Percentiles rank a stretch among this genome's conserved stretches.
Conservation (phyloP, 1,140 invertebrate genomes). For the Paralvinella palmiformis region DNA sequence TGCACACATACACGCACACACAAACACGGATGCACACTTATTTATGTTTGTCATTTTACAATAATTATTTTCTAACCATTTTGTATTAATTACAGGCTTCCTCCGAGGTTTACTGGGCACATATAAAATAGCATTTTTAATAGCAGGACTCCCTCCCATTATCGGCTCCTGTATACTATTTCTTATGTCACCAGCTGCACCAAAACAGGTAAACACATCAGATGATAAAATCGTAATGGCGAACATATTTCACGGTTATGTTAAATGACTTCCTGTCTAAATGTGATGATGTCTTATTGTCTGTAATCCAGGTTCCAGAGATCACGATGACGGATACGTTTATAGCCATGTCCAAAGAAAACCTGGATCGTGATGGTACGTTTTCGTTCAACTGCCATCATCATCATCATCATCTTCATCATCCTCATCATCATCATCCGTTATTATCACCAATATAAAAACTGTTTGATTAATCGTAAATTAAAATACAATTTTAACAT, state of each 20-base stretch:
- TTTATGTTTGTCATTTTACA: not conserved
- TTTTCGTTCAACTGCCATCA: not conserved
- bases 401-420: too few relatives aligned
- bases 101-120: constrained; percentile 55
- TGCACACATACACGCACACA: not conserved
- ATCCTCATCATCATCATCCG: too few relatives aligned
- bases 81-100: constrained; percentile 50
- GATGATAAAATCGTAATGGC: not conserved
- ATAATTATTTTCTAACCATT: not conserved
- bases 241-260: not conserved
- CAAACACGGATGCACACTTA: not conserved
- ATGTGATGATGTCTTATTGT: not conserved
- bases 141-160: constrained; percentile 78
- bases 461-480: too few relatives aligned
- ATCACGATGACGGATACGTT: not conserved
- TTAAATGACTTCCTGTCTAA: not conserved
- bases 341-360: not conserved
- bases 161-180: constrained; percentile 72
- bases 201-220: not conserved
- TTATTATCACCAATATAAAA: too few relatives aligned
- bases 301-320: not conserved
- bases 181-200: constrained; percentile 54
- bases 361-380: not conserved
- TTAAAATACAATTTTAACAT: too few relatives aligned
- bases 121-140: constrained; percentile 71